These are phyloP conservation scores for Antheraea pernyi DNA, from an alignment of 1,140 invertebrate genomes.

Conservation along the genomic window DNA sequence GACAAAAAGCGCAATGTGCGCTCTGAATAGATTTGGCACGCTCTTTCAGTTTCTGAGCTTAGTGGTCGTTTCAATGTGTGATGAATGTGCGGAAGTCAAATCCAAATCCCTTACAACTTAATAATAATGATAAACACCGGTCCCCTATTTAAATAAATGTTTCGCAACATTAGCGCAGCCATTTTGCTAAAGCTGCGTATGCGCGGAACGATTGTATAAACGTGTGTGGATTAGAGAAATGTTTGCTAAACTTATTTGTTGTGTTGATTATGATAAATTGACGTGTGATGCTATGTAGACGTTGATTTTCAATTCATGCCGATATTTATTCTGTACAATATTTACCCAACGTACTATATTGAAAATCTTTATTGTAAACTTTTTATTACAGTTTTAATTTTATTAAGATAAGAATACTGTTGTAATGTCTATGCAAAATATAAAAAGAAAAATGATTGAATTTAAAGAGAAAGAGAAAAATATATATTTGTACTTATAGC, in stretches of 20 bases:
- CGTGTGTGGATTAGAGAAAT: conserved; percentile 47
- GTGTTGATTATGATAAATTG: conserved; percentile 50
- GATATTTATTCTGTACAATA: neutral
- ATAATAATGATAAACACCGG: conserved; percentile 70
- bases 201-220: conserved; percentile 37
- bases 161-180: conserved; percentile 63
- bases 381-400: neutral
- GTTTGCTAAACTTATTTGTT: conserved; percentile 65
- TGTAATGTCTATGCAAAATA: too few species aligned
- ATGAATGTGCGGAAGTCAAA: conserved; percentile 68
- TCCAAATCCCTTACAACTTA: conserved; percentile 61
- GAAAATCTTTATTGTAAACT: neutral
- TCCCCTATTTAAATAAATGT: conserved; percentile 64
- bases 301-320: neutral
- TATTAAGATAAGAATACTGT: too few species aligned
- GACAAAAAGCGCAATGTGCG: conserved; percentile 44
- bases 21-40: conserved; percentile 68
- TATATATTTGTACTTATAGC: too few species aligned
- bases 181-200: conserved; percentile 53
- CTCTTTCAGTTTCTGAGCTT: conserved; percentile 28
- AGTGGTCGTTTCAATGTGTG: conserved; percentile 24
- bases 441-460: too few species aligned
- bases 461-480: too few species aligned
- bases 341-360: neutral
- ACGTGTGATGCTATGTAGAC: conserved; percentile 25